Evolutionary conservation across 2,888 invertebrate genomes (phyloP).

Genomic region (Pterobdella sp.): DNA sequence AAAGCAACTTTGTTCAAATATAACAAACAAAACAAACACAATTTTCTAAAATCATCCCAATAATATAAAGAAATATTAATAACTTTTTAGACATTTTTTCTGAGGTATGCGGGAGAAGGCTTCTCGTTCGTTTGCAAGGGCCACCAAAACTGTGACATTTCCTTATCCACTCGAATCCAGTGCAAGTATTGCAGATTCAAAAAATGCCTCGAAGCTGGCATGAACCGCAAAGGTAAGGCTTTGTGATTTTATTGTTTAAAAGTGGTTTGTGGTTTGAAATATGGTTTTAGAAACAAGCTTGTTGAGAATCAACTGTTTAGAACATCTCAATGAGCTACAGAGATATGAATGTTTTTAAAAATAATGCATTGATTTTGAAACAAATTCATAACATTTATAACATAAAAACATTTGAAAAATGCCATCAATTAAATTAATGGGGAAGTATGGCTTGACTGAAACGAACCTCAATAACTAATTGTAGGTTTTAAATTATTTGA

Average conservation of each 20-base stretch:
- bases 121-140: slow-evolving; percentile 35
- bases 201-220: slow-evolving; percentile 47
- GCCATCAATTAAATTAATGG: no score
- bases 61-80: no score
- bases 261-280: neutral
- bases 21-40: neutral
- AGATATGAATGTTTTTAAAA: no score
- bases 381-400: no score
- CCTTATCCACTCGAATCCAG: slow-evolving; percentile 45
- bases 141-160: slow-evolving; percentile 43
- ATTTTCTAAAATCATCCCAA: neutral
- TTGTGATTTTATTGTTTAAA: neutral
- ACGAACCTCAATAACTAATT: no score
- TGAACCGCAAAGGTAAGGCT: slow-evolving; percentile 46
- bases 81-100: slow-evolving; percentile 37
- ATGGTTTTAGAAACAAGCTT: neutral
- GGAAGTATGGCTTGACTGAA: no score
- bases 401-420: no score
- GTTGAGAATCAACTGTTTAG: neutral
- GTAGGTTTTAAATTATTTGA: no score
- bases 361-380: no score
- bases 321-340: no score
- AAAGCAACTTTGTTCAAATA: no score
- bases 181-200: slow-evolving; percentile 49
- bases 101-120: slow-evolving; percentile 37